These are phyloP conservation scores for Oreochromis aureus DNA, from an alignment of 2,113 vertebrate genomes.

Conservation along the genomic window DNA sequence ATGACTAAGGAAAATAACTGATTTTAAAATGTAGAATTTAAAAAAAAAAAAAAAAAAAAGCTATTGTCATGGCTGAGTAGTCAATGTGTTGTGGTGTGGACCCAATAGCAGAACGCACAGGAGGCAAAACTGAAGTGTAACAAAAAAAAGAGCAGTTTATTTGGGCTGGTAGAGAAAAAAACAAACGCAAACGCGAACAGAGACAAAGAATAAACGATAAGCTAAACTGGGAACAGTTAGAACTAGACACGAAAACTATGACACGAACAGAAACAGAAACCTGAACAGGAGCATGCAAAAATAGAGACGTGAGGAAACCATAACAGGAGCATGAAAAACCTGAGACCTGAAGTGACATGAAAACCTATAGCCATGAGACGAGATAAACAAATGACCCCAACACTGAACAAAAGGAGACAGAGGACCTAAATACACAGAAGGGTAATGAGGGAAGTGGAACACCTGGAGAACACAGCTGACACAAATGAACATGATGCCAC, in stretches of 20 bases:
- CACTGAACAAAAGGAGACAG: background rate
- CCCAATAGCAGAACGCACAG: background rate
- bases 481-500: background rate
- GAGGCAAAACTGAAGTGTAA: background rate
- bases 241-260: background rate
- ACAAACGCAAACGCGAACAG: background rate
- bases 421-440: background rate
- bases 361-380: background rate
- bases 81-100: background rate
- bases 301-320: background rate
- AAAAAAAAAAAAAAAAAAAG: background rate
- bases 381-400: background rate
- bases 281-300: background rate
- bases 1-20: background rate
- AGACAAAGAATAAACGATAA: background rate
- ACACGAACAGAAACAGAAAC: background rate
- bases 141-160: background rate
- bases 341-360: background rate
- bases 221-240: background rate
- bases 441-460: background rate
- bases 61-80: background rate
- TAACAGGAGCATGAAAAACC: background rate
- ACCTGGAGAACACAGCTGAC: background rate
- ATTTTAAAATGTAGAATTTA: background rate
- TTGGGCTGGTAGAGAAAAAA: background rate